phyloP scores from a whole-genome alignment of 2,888 invertebrate genomes.

The Drosophila conformis region DNA sequence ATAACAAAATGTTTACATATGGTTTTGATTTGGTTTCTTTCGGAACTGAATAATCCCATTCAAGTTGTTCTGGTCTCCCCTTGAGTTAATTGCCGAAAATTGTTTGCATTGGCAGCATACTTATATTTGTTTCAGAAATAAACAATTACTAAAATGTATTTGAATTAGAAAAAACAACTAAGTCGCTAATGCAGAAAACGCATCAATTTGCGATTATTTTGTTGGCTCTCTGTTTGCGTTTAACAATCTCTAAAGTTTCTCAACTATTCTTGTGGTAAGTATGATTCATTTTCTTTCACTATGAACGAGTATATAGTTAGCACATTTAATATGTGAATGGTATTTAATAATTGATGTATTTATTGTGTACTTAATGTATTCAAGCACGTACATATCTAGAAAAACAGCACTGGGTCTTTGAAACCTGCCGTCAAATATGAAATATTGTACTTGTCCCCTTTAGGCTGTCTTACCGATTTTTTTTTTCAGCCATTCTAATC shows the following conservation, averaged over 20 bases:
- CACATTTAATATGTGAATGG: conserved; percentile 56
- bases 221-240: conserved; percentile 33
- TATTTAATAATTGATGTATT: conserved; percentile 53
- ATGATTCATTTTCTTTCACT: conserved; percentile 28
- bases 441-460: conserved; percentile 14
- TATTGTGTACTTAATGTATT: conserved; percentile 26
- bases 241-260: conserved; percentile 61
- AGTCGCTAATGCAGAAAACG: conserved; percentile 39
- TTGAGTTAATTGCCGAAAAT: conserved; percentile 22
- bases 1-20: conserved; percentile 55
- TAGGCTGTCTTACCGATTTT: conserved; percentile 17
- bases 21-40: conserved; percentile 29
- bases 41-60: conserved; percentile 28
- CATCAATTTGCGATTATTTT: conserved; percentile 35
- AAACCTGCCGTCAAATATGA: conserved; percentile 52
- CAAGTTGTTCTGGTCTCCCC: conserved; percentile 27
- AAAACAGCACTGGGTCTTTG: conserved; percentile 52
- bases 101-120: conserved; percentile 8
- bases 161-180: conserved; percentile 41
- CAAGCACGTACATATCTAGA: conserved; percentile 34
- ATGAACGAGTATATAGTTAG: conserved; percentile 48
- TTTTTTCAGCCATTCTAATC: conserved; percentile 6
- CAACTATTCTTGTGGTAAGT: conserved; percentile 42
- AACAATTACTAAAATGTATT: conserved; percentile 28
- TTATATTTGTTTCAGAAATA: conserved; percentile 19